These are phyloP conservation scores for Diabrotica balteata DNA, from an alignment of 2,888 invertebrate genomes.

Conservation along the genomic window DNA sequence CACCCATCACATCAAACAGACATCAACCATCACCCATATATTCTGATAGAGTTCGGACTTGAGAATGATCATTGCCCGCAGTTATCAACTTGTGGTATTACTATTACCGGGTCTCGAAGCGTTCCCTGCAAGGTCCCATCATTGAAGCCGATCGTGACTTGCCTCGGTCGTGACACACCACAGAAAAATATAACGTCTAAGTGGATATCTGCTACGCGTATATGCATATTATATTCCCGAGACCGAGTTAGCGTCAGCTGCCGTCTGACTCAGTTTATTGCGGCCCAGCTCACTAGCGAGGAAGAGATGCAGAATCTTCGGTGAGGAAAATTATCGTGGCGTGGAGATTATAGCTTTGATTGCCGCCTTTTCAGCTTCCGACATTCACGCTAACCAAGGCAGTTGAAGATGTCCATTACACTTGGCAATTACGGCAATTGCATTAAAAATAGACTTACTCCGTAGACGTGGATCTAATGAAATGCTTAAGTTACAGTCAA, in stretches of 20 bases:
- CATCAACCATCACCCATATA: slow-evolving; percentile 32
- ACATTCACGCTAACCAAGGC: slow-evolving; percentile 52
- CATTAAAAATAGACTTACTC: slow-evolving; percentile 48
- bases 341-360: slow-evolving; percentile 49
- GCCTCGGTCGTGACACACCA: slow-evolving; percentile 56
- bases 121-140: slow-evolving; percentile 52
- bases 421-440: slow-evolving; percentile 50
- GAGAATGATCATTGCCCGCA: slow-evolving; percentile 49
- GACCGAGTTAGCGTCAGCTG: slow-evolving; percentile 36
- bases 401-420: slow-evolving; percentile 54
- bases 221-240: slow-evolving; percentile 50
- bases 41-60: slow-evolving; percentile 36
- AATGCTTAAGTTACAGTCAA: slow-evolving; percentile 42
- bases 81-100: slow-evolving; percentile 53
- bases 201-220: slow-evolving; percentile 55
- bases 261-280: slow-evolving; percentile 36
- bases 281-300: slow-evolving; percentile 11
- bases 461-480: slow-evolving; percentile 43
- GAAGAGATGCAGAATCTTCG: slow-evolving; percentile 34
- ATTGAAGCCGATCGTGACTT: slow-evolving; percentile 56
- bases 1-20: slow-evolving; percentile 14
- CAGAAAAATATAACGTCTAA: slow-evolving; percentile 53
- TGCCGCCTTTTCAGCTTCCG: slow-evolving; percentile 54
- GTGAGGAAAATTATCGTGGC: slow-evolving; percentile 44
- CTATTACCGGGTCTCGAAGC: slow-evolving; percentile 51